A percentile compares a stretch with the other conserved stretches of the same genome.
phyloP scores from a whole-genome alignment of 2,888 invertebrate species.

The Limenitis camilla region DNA sequence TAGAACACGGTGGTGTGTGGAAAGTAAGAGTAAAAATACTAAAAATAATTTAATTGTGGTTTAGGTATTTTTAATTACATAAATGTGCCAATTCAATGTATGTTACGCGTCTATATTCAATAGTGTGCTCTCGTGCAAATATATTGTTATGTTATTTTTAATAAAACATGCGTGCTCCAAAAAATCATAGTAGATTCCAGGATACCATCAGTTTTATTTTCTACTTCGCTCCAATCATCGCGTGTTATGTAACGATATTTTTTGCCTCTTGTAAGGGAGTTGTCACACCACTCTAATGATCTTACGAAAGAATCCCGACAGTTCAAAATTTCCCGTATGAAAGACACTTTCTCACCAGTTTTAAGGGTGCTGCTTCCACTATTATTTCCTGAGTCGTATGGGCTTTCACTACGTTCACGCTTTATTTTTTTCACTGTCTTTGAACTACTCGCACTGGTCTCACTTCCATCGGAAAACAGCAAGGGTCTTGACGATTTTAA shows the following conservation, averaged over 20 bases:
- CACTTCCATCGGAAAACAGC: conserved; percentile 45
- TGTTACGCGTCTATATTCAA: conserved; percentile 49
- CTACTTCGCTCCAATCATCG: conserved; percentile 62
- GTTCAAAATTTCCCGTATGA: conserved; percentile 61
- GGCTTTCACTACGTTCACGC: conserved; percentile 25
- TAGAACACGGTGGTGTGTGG: too few relatives aligned
- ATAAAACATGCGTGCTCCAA: conserved; percentile 24
- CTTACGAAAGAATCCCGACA: conserved; percentile 63
- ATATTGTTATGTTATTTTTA: neutral
- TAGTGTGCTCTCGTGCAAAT: conserved; percentile 16
- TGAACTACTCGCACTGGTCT: conserved; percentile 36
- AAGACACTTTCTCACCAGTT: conserved; percentile 65
- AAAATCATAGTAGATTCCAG: conserved; percentile 22
- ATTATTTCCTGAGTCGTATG: conserved; percentile 35
- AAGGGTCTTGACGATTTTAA: conserved; percentile 47
- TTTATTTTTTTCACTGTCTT: conserved; percentile 28
- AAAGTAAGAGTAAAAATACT: too few relatives aligned
- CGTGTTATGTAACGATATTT: conserved; percentile 52
- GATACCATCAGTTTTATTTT: conserved; percentile 54
- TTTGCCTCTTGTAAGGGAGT: conserved; percentile 61
- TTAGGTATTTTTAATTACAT: too few relatives aligned
- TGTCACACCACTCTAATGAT: conserved; percentile 69
- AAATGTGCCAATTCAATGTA: too few relatives aligned
- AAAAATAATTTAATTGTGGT: too few relatives aligned
- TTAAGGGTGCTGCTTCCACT: conserved; percentile 46